Evolutionary conservation across 2,888 invertebrate species (phyloP), one percentile per base, ranked within the genome.

Genomic region (Stenodera caucasica): DNA sequence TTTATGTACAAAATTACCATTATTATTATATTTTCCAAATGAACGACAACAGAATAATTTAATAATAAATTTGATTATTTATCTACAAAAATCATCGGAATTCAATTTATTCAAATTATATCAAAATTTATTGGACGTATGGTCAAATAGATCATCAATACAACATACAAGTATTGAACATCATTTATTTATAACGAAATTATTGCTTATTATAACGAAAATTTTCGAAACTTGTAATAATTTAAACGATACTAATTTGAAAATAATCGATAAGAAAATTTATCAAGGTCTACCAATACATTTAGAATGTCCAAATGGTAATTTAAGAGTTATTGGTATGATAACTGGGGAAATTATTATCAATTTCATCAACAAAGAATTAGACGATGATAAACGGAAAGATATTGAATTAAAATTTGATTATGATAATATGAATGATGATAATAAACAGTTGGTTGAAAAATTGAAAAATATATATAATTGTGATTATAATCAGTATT

Each of bases 251-350:
- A 70, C 77, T 26, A 76, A 76, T 54, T 64, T 55, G 49, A 67
- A 69, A 0, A 81, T 81, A 15, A 72, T 88, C 0, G 83, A 84
- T 68, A 78, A 79, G 18, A 82, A 84, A 53, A 72, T 91, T 0
- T 86, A 87, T 66, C 80, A 83, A 29, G 92, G 91, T 0, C 84
- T 91, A 70, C 84, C 87, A 0, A 81, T 84, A 61, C 91, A 93
- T 79, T 80, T 94, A 55, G 87, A 90, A 71, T 85, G 86, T 0
- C 78, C 88, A 0, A 82, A 87, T 29, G 79, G 82, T 29, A 81
- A 85, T 45, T 82, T 90, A 12, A 80, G 91, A 61, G 83, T 84
- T 32, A 81, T 90, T 6, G 93, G 93, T 0, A 92, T 92, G 91
- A 85, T 88, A 26, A 86, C 88, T 0, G 86, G 88, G 0, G 91